Conservation (phyloP, 2,888 invertebrate genomes). For the Alsophila aescularia region DNA sequence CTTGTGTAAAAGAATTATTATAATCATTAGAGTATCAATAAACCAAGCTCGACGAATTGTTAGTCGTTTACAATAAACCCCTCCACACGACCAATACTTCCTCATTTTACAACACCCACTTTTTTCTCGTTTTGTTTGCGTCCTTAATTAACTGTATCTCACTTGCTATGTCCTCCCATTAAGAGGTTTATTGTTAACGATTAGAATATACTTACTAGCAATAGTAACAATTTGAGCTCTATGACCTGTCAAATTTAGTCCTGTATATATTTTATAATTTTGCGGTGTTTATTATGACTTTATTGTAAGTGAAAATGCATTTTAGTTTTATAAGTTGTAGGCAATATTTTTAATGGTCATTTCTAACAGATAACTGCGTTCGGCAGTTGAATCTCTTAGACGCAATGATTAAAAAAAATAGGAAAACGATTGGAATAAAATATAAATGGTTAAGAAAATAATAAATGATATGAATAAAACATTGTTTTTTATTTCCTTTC, state of each 20-base stretch:
- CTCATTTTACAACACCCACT: conserved; percentile 53
- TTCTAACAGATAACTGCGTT: conserved; percentile 77
- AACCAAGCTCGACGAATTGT: conserved; percentile 75
- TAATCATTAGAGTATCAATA: conserved; percentile 77
- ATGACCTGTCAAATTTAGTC: conserved; percentile 75
- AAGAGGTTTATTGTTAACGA: conserved; percentile 69
- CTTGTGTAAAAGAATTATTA: conserved; percentile 69
- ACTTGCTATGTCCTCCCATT: conserved; percentile 58
- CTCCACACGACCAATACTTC: conserved; percentile 64
- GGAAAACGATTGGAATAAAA: conserved; percentile 82
- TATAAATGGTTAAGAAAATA: conserved; percentile 84
- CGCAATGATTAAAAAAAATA: conserved; percentile 81
- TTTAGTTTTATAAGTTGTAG: conserved; percentile 84
- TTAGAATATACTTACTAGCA: conserved; percentile 60
- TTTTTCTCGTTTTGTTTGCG: conserved; percentile 51
- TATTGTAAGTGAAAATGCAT: conserved; percentile 79
- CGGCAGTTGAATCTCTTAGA: conserved; percentile 82
- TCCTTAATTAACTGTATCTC: conserved; percentile 52
- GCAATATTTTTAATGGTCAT: conserved; percentile 81
- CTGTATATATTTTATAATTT: conserved; percentile 81
- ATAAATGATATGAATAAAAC: conserved; percentile 78
- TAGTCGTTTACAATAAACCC: conserved; percentile 67
- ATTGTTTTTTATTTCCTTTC: conserved; percentile 34
- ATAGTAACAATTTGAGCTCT: conserved; percentile 73
- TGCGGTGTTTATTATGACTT: conserved; percentile 78